Percentiles rank a stretch among this genome's conserved stretches.
Conservation (phyloP, 2,797 vertebrate genomes). For the Neopelma chrysocephalum region DNA sequence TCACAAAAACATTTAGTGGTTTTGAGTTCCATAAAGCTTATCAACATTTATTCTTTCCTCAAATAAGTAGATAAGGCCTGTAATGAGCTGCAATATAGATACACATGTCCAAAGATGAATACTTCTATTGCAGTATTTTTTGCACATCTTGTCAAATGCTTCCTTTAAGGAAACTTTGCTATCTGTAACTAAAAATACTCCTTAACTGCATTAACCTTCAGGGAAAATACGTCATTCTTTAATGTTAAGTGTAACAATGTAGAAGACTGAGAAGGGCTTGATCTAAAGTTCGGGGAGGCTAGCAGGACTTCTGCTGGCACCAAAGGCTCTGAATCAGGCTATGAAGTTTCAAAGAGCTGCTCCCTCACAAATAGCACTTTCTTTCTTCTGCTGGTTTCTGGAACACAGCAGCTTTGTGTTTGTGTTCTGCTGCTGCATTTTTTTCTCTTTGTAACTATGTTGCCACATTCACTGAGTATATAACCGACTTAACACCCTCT, state of each 20-base stretch:
- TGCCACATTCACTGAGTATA: not conserved
- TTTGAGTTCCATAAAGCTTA: not conserved
- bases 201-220: not conserved
- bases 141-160: not conserved
- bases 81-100: not conserved
- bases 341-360: slow-evolving; percentile 14
- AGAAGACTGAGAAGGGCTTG: not conserved
- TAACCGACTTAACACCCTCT: not conserved
- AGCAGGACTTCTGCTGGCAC: not conserved
- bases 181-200: slow-evolving; percentile 26
- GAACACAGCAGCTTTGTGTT: slow-evolving; percentile 51
- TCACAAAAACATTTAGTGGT: not conserved
- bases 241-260: not conserved
- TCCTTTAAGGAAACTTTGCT: not conserved
- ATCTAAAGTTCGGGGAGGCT: not conserved
- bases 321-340: not conserved
- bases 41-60: not conserved
- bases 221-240: not conserved
- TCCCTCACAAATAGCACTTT: slow-evolving; percentile 24
- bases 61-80: not conserved
- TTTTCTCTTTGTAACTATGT: not conserved
- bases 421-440: not conserved
- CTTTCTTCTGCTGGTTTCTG: slow-evolving; percentile 12
- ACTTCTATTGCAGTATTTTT: not conserved
- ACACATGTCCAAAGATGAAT: not conserved